Evolutionary conservation across 2,797 vertebrate species (phyloP).

Genomic region (Echiichthys vipera): DNA sequence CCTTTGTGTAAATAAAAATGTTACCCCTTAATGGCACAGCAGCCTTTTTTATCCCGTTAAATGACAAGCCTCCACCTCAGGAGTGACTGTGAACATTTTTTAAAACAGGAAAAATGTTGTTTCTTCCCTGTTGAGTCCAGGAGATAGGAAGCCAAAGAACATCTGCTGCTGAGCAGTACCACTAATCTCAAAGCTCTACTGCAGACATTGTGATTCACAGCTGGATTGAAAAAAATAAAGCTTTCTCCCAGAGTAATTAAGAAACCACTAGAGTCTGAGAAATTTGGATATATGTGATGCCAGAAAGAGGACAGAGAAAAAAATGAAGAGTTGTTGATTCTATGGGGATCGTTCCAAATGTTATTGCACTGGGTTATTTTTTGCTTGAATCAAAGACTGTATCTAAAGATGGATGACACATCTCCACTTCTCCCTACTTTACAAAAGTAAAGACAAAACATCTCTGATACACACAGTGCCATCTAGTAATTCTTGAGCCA

Average conservation of each 20-base stretch:
- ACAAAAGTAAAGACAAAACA: too few species aligned
- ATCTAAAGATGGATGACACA: too few species aligned
- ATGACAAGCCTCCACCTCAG: conserved; percentile 20
- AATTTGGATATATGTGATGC: conserved; percentile 17
- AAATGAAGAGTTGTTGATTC: background rate
- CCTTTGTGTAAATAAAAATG: conserved; percentile 22
- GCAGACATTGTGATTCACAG: conserved; percentile 45
- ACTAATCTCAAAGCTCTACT: conserved; percentile 11
- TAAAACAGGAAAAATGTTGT: conserved; percentile 1
- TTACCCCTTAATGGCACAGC: conserved; percentile 5
- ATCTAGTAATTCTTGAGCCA: too few species aligned
- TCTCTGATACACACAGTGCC: too few species aligned
- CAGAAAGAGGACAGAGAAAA: background rate
- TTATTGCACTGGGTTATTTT: background rate
- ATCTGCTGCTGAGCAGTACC: conserved; percentile 30
- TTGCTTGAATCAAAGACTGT: background rate
- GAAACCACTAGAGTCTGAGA: conserved; percentile 23
- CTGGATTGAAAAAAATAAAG: conserved; percentile 13
- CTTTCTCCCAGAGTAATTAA: conserved; percentile 33
- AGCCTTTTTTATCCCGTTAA: background rate
- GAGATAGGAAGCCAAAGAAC: conserved; percentile 32
- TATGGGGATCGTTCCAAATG: background rate
- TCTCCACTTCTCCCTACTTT: too few species aligned
- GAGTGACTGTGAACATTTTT: conserved; percentile 8
- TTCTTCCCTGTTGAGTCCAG: conserved; percentile 25